Evolutionary conservation across 2,113 vertebrate genomes (phyloP).

Genomic region (Haemorhous mexicanus): DNA sequence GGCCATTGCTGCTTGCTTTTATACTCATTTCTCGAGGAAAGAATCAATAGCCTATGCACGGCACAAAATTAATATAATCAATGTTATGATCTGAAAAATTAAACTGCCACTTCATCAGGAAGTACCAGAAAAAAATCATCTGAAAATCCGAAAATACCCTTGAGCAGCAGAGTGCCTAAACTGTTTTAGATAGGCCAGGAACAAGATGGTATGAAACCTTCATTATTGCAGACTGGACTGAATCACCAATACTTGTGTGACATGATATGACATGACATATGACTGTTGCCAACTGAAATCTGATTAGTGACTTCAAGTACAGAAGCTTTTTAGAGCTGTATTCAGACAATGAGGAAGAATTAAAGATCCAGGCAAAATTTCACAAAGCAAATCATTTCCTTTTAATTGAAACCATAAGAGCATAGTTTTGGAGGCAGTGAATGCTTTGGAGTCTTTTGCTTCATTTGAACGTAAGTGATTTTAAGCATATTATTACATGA

Average conservation of each 20-base stretch:
- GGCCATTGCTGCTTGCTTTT: not conserved
- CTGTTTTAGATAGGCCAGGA: not conserved
- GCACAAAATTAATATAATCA: not conserved
- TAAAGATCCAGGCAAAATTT: constrained; percentile 18
- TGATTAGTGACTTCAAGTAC: constrained; percentile 3
- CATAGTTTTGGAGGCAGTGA: not conserved
- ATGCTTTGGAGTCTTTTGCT: not conserved
- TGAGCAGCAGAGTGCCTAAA: not conserved
- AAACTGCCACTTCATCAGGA: not conserved
- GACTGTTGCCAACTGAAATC: not conserved
- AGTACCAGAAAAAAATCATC: not conserved
- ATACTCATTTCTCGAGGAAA: not conserved
- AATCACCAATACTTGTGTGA: not conserved
- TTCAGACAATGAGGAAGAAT: constrained; percentile 11
- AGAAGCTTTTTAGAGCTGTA: constrained; percentile 37
- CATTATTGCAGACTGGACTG: not conserved
- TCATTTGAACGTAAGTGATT: constrained; percentile 16
- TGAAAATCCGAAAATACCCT: not conserved
- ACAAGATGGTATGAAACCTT: not conserved
- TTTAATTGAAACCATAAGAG: constrained; percentile 33
- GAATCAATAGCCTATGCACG: not conserved
- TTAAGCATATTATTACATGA: constrained; percentile 11
- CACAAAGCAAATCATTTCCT: constrained; percentile 38
- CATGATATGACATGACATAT: not conserved
- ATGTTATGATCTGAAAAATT: not conserved